Evolutionary conservation across 2,888 invertebrate species (phyloP).

Genomic region (Caenorhabditis zanzibari): DNA sequence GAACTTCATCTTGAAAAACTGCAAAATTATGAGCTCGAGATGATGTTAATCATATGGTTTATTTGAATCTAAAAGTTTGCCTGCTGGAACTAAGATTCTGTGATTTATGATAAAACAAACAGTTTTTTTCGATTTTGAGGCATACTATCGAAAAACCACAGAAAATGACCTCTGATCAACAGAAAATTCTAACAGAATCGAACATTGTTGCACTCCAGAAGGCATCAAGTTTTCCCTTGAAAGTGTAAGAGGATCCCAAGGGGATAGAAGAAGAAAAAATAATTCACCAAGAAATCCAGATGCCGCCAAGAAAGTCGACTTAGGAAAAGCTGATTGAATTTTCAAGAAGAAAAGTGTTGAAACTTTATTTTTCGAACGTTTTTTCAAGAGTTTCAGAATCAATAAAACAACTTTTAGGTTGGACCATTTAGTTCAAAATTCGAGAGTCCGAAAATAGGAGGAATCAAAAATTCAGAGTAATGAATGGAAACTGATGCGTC

Average conservation of each 20-base stretch:
- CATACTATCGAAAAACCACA: no score
- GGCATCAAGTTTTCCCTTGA: constrained; percentile 10
- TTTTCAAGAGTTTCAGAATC: no score
- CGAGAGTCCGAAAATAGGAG: constrained; percentile 21
- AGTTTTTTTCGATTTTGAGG: no score
- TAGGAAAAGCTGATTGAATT: constrained; percentile 38
- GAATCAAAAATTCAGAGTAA: constrained; percentile 18
- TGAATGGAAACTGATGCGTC: constrained; percentile 24
- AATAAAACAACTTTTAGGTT: not conserved
- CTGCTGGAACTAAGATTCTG: no score
- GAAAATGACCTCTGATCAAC: not conserved
- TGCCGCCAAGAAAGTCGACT: not conserved
- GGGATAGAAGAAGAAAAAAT: constrained; percentile 4
- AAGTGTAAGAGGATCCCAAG: constrained; percentile 28
- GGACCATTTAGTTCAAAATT: constrained; percentile 30
- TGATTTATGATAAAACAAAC: no score
- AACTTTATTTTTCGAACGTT: not conserved
- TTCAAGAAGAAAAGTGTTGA: constrained; percentile 16
- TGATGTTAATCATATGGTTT: no score
- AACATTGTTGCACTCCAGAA: constrained; percentile 9
- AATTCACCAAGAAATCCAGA: constrained; percentile 7
- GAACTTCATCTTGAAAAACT: no score
- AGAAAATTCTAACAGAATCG: constrained; percentile 8
- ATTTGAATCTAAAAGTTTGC: no score
- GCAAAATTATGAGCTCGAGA: no score